Conservation (phyloP, 2,113 vertebrate species). For the Pandion haliaetus region DNA sequence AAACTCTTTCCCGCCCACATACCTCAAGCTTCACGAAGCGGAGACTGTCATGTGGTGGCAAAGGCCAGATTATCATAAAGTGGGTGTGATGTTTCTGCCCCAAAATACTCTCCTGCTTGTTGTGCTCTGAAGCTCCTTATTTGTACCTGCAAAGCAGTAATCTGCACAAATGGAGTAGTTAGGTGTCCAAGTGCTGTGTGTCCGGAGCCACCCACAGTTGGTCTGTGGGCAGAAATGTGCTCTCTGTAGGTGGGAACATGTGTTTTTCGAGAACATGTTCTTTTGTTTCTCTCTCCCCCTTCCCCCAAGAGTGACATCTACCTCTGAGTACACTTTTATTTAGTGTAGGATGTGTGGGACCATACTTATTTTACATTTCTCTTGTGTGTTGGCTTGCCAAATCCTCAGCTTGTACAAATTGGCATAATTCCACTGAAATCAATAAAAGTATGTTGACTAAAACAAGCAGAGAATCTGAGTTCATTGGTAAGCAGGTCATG, state of each 20-base stretch:
- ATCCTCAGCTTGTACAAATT: not conserved
- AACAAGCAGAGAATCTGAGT: not conserved
- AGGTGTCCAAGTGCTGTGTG: not conserved
- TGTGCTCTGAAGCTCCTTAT: not conserved
- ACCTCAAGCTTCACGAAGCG: not conserved
- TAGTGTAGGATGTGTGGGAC: not conserved
- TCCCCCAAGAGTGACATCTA: not conserved
- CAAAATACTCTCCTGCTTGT: not conserved
- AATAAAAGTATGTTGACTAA: not conserved
- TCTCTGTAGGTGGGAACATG: not conserved
- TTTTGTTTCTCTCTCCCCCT: not conserved
- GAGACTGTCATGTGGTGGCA: conserved; percentile 22
- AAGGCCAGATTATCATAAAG: conserved; percentile 36
- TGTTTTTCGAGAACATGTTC: not conserved
- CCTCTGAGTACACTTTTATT: not conserved
- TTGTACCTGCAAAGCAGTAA: not conserved
- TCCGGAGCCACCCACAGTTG: not conserved
- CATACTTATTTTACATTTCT: not conserved
- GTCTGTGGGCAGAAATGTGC: not conserved
- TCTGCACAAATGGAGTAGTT: not conserved
- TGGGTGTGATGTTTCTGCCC: conserved; percentile 19
- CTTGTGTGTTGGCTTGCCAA: not conserved
- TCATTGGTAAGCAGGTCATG: not conserved
- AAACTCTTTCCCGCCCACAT: conserved; percentile 11
- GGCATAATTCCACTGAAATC: not conserved